Conservation (phyloP, 2,113 vertebrate species). For the Bos javanicus region DNA sequence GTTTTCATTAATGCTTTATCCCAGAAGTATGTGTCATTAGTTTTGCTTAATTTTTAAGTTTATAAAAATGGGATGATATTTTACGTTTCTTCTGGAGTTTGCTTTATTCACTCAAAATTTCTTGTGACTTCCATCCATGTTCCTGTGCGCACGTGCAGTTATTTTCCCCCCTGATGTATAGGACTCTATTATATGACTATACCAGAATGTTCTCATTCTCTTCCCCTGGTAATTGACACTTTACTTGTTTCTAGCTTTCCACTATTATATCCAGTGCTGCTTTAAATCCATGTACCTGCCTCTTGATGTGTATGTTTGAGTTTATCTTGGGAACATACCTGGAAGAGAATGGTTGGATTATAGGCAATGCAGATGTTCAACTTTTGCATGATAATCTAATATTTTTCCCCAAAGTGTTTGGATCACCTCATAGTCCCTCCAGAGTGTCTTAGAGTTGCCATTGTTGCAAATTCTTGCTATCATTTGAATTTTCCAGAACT, state of each 20-base stretch:
- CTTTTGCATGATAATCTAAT: not conserved
- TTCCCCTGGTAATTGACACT: not conserved
- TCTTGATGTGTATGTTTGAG: not conserved
- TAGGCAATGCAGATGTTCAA: not conserved
- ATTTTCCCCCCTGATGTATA: not conserved
- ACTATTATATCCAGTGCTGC: not conserved
- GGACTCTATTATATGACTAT: not conserved
- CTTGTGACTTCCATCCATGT: not conserved
- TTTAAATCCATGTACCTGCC: not conserved
- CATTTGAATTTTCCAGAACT: not conserved
- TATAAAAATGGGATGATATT: not conserved
- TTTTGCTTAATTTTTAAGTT: slow-evolving; percentile 17
- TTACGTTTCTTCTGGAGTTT: not conserved
- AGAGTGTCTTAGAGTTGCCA: not conserved
- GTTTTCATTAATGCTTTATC: slow-evolving; percentile 27
- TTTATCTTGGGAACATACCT: not conserved
- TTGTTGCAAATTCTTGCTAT: not conserved
- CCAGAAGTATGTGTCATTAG: not conserved
- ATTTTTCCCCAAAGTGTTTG: not conserved
- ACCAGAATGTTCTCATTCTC: not conserved
- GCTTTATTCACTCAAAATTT: not conserved
- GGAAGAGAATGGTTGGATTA: not conserved
- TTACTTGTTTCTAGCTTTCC: not conserved
- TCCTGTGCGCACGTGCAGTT: not conserved
- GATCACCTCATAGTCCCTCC: not conserved